Percentiles rank a stretch among this genome's conserved stretches.
phyloP scores from a whole-genome alignment of 2,113 vertebrate genomes.

The Hepsetus odoe region DNA sequence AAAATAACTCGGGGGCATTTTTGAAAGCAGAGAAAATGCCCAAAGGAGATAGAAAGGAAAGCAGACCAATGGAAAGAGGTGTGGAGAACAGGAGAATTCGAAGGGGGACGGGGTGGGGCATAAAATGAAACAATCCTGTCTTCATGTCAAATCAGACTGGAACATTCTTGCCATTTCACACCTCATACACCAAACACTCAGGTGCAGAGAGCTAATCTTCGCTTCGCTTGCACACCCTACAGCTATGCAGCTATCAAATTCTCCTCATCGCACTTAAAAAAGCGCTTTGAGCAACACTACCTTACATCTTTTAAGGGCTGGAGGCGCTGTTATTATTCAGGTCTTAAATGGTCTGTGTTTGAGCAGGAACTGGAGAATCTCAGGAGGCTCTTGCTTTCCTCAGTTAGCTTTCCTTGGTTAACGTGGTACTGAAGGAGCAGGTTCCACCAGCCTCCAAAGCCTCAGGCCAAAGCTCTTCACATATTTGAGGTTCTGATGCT shows the following conservation, averaged over 20 bases:
- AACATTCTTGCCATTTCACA: conserved; percentile 74
- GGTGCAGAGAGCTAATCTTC: conserved; percentile 64
- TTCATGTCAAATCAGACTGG: conserved; percentile 71
- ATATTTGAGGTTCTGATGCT: conserved; percentile 46
- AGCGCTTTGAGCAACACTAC: conserved; percentile 63
- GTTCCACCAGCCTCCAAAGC: conserved; percentile 7
- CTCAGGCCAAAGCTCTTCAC: conserved; percentile 25
- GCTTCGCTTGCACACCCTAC: conserved; percentile 50
- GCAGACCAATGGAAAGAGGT: not conserved
- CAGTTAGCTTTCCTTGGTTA: not conserved
- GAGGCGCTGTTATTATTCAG: conserved; percentile 68
- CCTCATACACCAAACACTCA: conserved; percentile 55
- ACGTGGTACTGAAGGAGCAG: not conserved
- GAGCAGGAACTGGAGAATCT: conserved; percentile 63
- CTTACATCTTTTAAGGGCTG: conserved; percentile 14
- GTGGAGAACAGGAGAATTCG: not conserved
- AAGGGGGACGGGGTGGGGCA: conserved; percentile 29
- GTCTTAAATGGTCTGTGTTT: conserved; percentile 68
- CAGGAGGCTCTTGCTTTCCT: conserved; percentile 37
- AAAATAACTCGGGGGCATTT: not conserved
- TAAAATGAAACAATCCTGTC: conserved; percentile 67
- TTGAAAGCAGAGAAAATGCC: not conserved
- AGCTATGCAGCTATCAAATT: conserved; percentile 57
- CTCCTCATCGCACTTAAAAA: conserved; percentile 43
- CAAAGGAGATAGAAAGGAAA: not conserved